Evolutionary conservation across 1,140 invertebrate genomes (phyloP).

Genomic region (Lasioglossum baleicum): DNA sequence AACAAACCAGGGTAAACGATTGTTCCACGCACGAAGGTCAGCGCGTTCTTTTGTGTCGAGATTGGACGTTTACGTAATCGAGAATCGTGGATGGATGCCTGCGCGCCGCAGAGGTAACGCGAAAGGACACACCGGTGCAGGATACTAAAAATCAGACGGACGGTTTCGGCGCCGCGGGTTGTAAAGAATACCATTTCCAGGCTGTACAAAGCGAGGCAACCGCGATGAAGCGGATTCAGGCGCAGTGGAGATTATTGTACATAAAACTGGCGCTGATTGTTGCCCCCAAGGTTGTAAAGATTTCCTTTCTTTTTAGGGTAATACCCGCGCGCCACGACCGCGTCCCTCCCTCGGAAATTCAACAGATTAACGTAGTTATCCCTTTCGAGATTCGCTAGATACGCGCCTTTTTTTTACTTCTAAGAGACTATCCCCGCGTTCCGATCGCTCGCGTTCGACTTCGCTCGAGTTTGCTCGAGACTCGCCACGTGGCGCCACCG

Average conservation of each 20-base stretch:
- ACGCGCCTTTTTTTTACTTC: constrained; percentile 19
- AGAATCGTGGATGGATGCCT: neutral
- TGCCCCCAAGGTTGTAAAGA: constrained; percentile 57
- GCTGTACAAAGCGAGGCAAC: constrained; percentile 30
- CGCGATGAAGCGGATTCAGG: constrained; percentile 36
- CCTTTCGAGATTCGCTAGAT: constrained; percentile 36
- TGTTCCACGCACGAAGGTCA: constrained; percentile 44
- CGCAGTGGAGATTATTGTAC: constrained; percentile 51
- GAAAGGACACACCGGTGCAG: constrained; percentile 19
- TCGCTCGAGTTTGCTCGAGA: too few relatives aligned
- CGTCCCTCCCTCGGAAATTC: constrained; percentile 10
- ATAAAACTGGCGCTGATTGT: constrained; percentile 59
- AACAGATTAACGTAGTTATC: constrained; percentile 44
- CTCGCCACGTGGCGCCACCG: too few relatives aligned
- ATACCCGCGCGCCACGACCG: constrained; percentile 11
- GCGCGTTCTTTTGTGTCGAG: constrained; percentile 10
- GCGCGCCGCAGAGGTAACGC: neutral
- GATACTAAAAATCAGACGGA: constrained; percentile 47
- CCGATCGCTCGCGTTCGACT: constrained; percentile 19
- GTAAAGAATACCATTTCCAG: constrained; percentile 42
- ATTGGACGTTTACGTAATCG: constrained; percentile 9
- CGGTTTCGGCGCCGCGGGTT: constrained; percentile 33
- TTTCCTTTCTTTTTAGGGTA: constrained; percentile 39
- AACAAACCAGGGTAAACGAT: constrained; percentile 60
- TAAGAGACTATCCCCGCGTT: constrained; percentile 23